phyloP scores from a whole-genome alignment of 2,113 vertebrate genomes.

The Passer montanus region DNA sequence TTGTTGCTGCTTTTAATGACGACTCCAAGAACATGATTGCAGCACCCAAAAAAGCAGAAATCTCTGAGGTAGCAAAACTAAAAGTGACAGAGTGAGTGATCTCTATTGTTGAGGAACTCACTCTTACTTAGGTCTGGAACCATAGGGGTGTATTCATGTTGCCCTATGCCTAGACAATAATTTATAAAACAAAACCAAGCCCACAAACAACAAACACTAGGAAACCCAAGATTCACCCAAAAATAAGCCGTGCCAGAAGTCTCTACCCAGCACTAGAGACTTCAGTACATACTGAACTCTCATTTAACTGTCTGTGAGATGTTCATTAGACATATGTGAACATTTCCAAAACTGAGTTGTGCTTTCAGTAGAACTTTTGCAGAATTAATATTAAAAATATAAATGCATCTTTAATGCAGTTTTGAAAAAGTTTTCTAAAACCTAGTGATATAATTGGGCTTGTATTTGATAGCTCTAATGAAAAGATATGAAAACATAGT shows the following conservation, averaged over 20 bases:
- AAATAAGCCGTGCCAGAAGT: not conserved
- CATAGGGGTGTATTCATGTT: rapidly evolving
- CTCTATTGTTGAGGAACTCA: rapidly evolving
- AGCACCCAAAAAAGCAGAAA: not conserved
- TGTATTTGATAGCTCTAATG: not conserved
- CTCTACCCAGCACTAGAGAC: not conserved
- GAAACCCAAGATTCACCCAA: not conserved
- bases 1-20: not conserved
- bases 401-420: rapidly evolving
- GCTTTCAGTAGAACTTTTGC: not conserved
- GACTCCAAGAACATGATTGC: not conserved
- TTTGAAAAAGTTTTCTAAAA: not conserved
- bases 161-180: not conserved
- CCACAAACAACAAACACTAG: too few species aligned
- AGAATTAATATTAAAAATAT: not conserved
- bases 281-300: not conserved
- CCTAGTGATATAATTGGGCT: not conserved
- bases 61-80: not conserved
- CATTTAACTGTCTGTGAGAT: not conserved
- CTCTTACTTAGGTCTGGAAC: not conserved
- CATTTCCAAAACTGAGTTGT: not conserved
- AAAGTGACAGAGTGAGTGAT: not conserved
- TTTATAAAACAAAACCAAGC: not conserved
- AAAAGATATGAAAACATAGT: not conserved
- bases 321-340: not conserved